phyloP scores from a whole-genome alignment of 2,888 invertebrate species.

The Drosophila limbata region DNA sequence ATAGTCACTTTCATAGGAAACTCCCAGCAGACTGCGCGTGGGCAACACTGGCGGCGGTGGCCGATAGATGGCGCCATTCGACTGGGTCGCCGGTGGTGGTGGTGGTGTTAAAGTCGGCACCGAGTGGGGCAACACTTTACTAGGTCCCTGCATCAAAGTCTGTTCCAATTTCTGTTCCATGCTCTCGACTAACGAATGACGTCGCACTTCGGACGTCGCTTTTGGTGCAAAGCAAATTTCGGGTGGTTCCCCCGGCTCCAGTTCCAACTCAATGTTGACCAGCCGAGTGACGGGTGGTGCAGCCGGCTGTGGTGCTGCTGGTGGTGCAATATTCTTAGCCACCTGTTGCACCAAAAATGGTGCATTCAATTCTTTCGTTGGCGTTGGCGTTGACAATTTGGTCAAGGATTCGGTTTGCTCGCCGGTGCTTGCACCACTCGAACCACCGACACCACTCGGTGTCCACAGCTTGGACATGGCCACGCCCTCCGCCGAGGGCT shows the following conservation, averaged over 20 bases:
- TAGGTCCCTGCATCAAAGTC: slow-evolving; percentile 86
- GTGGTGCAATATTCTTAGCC: slow-evolving; percentile 68
- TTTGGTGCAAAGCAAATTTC: slow-evolving; percentile 89
- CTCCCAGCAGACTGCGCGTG: slow-evolving; percentile 86
- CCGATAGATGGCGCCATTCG: slow-evolving; percentile 83
- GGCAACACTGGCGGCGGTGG: slow-evolving; percentile 87
- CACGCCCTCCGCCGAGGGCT: slow-evolving; percentile 88
- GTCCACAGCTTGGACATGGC: slow-evolving; percentile 90
- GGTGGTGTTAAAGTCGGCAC: slow-evolving; percentile 87
- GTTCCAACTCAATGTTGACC: slow-evolving; percentile 86
- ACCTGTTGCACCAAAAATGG: slow-evolving; percentile 86
- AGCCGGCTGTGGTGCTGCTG: background rate
- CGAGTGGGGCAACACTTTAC: slow-evolving; percentile 86
- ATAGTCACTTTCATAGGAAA: slow-evolving; percentile 88
- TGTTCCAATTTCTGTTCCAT: slow-evolving; percentile 87
- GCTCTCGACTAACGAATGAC: slow-evolving; percentile 87
- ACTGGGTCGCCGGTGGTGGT: slow-evolving; percentile 42
- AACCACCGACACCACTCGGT: slow-evolving; percentile 68
- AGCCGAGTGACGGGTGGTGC: slow-evolving; percentile 81
- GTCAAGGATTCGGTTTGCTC: slow-evolving; percentile 50
- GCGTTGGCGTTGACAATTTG: slow-evolving; percentile 69
- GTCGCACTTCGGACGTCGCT: slow-evolving; percentile 80
- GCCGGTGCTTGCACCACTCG: slow-evolving; percentile 67
- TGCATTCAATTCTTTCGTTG: slow-evolving; percentile 85
- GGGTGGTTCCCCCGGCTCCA: slow-evolving; percentile 90